Conservation (phyloP, 2,797 vertebrate genomes). For the Bothrops alternatus region DNA sequence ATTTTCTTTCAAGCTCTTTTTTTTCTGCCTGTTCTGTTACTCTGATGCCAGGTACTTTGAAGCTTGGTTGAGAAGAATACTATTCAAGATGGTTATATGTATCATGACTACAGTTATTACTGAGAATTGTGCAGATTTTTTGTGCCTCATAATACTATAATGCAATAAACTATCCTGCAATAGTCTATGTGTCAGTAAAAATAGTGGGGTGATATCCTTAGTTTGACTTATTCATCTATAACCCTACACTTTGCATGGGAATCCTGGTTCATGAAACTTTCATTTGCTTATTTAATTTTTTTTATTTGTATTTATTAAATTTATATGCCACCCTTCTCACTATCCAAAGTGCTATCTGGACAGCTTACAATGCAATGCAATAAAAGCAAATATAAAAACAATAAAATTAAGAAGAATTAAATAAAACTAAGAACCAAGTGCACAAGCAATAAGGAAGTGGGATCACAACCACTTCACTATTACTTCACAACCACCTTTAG, state of each 20-base stretch:
- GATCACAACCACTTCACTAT: background rate
- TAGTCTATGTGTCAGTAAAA: background rate
- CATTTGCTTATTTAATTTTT: background rate
- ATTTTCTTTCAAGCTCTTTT: background rate
- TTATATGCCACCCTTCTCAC: background rate
- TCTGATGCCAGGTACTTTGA: background rate
- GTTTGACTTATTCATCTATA: background rate
- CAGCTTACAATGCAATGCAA: background rate
- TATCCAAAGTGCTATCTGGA: background rate
- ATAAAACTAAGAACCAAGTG: background rate
- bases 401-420: background rate
- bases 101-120: background rate
- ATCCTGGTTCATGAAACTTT: background rate
- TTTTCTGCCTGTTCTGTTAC: background rate
- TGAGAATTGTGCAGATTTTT: background rate
- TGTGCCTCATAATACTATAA: background rate
- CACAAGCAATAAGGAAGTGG: background rate
- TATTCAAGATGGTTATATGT: background rate
- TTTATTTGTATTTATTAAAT: background rate
- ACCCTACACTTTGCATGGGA: background rate
- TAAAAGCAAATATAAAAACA: background rate
- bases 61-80: background rate
- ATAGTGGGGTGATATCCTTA: background rate
- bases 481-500: background rate
- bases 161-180: background rate